Conservation (phyloP, 2,797 vertebrate genomes). For the Protonibea diacanthus region DNA sequence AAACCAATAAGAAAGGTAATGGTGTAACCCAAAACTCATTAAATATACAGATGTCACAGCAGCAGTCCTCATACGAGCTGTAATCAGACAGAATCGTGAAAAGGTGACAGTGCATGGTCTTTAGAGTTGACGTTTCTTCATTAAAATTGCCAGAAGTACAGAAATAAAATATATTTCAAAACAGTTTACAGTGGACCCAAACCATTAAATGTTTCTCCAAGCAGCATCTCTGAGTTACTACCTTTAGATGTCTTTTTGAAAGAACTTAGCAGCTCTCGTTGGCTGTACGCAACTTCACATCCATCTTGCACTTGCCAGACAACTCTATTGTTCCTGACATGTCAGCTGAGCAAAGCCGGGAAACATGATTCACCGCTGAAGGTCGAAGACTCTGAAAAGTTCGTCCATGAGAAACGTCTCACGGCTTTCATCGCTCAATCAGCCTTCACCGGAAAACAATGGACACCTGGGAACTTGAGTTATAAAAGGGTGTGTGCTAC, state of each 20-base stretch:
- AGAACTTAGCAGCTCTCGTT: neutral
- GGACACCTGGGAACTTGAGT: neutral
- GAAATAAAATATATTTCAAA: neutral
- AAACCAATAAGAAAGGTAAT: neutral
- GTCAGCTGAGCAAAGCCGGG: neutral
- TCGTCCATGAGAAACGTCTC: neutral
- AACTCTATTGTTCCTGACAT: neutral
- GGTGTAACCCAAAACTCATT: neutral
- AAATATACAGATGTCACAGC: neutral
- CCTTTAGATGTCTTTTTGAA: neutral
- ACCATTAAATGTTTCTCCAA: neutral
- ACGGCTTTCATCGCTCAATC: slow-evolving; percentile 1
- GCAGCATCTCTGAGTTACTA: neutral
- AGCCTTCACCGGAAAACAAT: neutral
- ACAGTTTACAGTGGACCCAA: neutral
- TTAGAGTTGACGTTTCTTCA: neutral
- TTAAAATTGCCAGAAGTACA: no score
- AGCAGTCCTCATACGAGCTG: neutral
- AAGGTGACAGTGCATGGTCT: neutral
- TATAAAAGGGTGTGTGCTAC: neutral
- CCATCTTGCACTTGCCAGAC: neutral
- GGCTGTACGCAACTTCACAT: neutral
- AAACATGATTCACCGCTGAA: neutral
- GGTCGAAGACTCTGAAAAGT: neutral
- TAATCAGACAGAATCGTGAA: neutral